Evolutionary conservation across 2,113 vertebrate genomes (phyloP).

Genomic region (Hypanus sabinus): DNA sequence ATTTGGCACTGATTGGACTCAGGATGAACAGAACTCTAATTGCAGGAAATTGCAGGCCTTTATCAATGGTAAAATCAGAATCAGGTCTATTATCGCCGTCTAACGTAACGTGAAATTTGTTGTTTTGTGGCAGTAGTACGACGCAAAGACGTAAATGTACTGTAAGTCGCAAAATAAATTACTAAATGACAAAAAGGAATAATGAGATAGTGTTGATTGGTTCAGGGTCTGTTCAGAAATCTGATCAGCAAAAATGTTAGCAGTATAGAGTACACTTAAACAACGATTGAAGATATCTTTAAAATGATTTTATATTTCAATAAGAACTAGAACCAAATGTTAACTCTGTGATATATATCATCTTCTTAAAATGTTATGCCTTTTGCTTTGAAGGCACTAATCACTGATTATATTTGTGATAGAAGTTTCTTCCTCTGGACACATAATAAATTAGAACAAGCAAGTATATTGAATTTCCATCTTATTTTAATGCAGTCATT

Average conservation of each 20-base stretch:
- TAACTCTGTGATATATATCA: not conserved
- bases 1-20: too few species aligned
- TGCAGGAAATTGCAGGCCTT: not conserved
- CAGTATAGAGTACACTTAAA: not conserved
- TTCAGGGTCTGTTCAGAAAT: too few species aligned
- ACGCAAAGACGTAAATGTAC: too few species aligned
- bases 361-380: not conserved
- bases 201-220: too few species aligned
- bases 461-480: constrained; percentile 8
- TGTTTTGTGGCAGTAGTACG: too few species aligned
- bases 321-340: not conserved
- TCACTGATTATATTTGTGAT: not conserved
- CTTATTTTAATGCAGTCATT: constrained; percentile 22
- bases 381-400: not conserved
- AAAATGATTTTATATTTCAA: not conserved
- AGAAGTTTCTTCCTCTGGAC: not conserved
- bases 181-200: too few species aligned
- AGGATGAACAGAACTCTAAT: too few species aligned
- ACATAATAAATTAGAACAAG: constrained; percentile 22
- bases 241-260: not conserved
- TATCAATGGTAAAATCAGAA: not conserved
- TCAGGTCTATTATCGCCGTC: too few species aligned
- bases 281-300: not conserved
- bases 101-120: too few species aligned
- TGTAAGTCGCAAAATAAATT: too few species aligned